Evolutionary conservation across 2,113 vertebrate species (phyloP).

Genomic region (Felis chaus): DNA sequence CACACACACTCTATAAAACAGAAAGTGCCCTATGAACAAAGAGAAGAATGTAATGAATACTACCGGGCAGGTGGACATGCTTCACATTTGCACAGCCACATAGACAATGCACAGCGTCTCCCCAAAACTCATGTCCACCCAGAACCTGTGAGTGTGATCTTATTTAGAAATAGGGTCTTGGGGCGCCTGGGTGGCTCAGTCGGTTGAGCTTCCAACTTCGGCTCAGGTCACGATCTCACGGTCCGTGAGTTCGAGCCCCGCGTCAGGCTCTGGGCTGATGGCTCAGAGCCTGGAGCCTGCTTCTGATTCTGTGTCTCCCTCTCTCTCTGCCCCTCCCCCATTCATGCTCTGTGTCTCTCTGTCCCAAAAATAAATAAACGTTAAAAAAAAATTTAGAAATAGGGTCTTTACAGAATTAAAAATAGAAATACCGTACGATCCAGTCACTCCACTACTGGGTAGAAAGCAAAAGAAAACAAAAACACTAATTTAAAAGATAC

Average conservation of each 20-base stretch:
- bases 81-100: not conserved
- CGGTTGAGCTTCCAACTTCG: too few species aligned
- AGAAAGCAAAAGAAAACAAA: not conserved
- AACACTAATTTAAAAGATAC: not conserved
- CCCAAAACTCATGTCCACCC: not conserved
- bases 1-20: not conserved
- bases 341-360: too few species aligned
- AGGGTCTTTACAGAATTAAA: not conserved
- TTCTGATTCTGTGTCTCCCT: too few species aligned
- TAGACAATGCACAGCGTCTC: too few species aligned
- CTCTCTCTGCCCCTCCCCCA: too few species aligned
- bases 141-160: not conserved
- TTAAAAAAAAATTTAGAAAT: not conserved
- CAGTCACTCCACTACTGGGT: not conserved
- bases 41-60: not conserved
- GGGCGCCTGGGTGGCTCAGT: too few species aligned
- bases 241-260: too few species aligned
- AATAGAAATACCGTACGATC: not conserved
- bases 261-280: too few species aligned
- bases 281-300: too few species aligned
- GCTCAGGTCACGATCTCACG: too few species aligned
- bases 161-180: not conserved
- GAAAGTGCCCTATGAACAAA: not conserved
- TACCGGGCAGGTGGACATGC: fast-evolving
- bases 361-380: too few species aligned